These are phyloP conservation scores for Pseudobourletiella spinata DNA, from an alignment of 1,140 invertebrate genomes.

Conservation along the genomic window DNA sequence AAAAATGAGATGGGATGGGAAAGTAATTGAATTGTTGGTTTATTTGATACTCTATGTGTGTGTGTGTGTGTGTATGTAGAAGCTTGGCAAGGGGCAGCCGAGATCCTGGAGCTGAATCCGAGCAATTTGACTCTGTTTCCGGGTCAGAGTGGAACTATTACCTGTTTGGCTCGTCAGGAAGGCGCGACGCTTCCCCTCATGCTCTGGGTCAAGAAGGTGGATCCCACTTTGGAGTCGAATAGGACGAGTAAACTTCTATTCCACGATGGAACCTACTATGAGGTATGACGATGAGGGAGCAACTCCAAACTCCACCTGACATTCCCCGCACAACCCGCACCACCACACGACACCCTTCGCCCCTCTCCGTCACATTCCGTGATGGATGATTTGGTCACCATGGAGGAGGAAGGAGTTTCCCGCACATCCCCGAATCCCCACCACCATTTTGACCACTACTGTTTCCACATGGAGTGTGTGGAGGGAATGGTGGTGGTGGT, in stretches of 20 bases:
- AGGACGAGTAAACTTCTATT: not conserved
- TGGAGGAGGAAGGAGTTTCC: not conserved
- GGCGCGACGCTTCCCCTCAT: conserved; percentile 11
- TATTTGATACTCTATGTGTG: conserved; percentile 11
- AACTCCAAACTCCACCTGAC: not conserved
- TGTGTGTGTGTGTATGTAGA: too few relatives aligned
- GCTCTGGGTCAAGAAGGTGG: conserved; percentile 28
- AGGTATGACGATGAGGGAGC: conserved; percentile 19
- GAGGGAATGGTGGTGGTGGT: too few relatives aligned
- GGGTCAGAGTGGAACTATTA: conserved; percentile 23
- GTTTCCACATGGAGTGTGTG: too few relatives aligned
- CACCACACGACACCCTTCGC: too few relatives aligned
- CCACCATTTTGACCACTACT: too few relatives aligned
- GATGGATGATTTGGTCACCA: conserved; percentile 5
- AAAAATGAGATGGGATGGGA: not conserved
- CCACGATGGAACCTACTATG: conserved; percentile 17
- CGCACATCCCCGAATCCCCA: not conserved
- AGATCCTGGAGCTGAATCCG: conserved; percentile 30
- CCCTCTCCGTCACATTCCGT: not conserved
- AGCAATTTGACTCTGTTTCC: conserved; percentile 25
- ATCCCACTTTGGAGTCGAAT: not conserved
- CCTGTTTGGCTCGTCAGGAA: conserved; percentile 29
- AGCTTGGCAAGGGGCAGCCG: conserved; percentile 14
- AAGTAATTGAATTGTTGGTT: conserved; percentile 21
- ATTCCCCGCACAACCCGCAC: not conserved